Percentiles rank a stretch among this genome's conserved stretches.
phyloP scores from a whole-genome alignment of 1,140 invertebrate species.

The Diuraphis noxia region DNA sequence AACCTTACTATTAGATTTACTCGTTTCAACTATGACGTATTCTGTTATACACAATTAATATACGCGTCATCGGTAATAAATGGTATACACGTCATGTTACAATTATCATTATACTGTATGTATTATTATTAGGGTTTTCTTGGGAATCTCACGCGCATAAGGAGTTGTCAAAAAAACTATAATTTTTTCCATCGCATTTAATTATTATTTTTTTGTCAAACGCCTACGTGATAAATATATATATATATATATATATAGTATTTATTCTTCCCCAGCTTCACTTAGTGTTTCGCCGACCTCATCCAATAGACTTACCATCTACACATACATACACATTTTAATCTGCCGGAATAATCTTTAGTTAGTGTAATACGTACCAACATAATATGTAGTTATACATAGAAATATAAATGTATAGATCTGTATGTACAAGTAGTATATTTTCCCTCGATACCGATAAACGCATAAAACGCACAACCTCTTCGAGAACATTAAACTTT shows the following conservation, averaged over 20 bases:
- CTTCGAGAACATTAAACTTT: conserved; percentile 45
- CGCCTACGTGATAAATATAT: background rate
- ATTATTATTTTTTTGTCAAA: background rate
- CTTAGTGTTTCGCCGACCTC: background rate
- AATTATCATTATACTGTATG: background rate
- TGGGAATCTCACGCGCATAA: background rate
- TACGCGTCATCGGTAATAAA: background rate
- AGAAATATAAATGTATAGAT: background rate
- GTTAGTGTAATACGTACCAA: background rate
- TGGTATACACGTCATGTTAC: background rate
- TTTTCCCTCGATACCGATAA: conserved; percentile 38
- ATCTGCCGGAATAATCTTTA: conserved; percentile 48
- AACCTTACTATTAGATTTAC: background rate
- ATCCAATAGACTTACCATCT: conserved; percentile 31
- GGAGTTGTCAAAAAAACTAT: conserved; percentile 28
- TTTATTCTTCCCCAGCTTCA: background rate
- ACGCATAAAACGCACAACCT: conserved; percentile 33
- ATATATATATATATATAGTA: background rate
- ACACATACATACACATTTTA: background rate
- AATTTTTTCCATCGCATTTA: background rate
- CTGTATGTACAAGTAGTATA: background rate
- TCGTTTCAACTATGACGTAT: background rate
- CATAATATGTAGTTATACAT: background rate
- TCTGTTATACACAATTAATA: background rate
- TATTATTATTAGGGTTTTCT: background rate